phyloP scores from a whole-genome alignment of 2,888 invertebrate genomes.

The Stictocephala bisonia region DNA sequence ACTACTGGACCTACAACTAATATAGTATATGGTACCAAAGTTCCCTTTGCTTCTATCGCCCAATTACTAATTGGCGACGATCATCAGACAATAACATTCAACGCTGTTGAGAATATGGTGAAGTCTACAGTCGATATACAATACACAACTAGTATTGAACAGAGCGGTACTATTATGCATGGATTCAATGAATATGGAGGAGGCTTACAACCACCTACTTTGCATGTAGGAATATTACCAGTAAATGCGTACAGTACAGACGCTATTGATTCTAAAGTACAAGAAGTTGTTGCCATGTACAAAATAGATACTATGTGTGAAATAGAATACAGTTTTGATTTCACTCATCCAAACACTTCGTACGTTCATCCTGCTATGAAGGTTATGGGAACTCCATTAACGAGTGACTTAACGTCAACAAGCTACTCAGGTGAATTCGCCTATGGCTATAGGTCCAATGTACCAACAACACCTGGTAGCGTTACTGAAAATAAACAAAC shows the following conservation, averaged over 20 bases:
- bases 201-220: background rate
- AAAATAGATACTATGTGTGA: background rate
- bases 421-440: background rate
- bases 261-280: background rate
- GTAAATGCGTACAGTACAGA: conserved; percentile 8
- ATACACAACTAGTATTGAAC: background rate
- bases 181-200: conserved; percentile 17
- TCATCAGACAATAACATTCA: background rate
- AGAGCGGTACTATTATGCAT: background rate
- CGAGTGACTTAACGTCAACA: background rate
- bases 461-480: too few species aligned
- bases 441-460: background rate
- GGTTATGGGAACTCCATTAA: background rate
- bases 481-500: too few species aligned
- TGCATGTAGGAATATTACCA: conserved; percentile 9
- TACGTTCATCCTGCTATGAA: conserved; percentile 16
- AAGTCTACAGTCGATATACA: background rate
- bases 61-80: background rate
- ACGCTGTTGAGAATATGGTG: background rate
- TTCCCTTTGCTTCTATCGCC: background rate
- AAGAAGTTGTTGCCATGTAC: background rate
- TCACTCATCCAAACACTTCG: background rate
- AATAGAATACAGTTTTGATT: conserved; percentile 3
- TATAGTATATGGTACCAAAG: background rate
- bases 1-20: background rate